A percentile compares a stretch with the other conserved stretches of the same genome.
Evolutionary conservation across 2,113 vertebrate genomes (phyloP).

Genomic region (Neodon shergylaensis): DNA sequence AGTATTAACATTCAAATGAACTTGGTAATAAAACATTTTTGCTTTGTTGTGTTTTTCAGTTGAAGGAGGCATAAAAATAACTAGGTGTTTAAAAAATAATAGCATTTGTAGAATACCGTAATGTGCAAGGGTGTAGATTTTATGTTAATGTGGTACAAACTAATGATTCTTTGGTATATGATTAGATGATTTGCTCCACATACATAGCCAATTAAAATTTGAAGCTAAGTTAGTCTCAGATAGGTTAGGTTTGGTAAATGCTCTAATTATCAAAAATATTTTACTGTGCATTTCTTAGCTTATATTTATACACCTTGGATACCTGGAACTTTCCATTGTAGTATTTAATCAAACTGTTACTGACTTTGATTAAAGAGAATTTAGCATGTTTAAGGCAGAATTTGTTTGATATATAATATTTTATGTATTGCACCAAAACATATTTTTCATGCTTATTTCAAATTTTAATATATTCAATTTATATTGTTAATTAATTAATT

Average conservation of each 20-base stretch:
- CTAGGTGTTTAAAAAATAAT: not conserved
- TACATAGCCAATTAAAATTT: not conserved
- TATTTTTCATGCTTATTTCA: not conserved
- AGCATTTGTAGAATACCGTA: not conserved
- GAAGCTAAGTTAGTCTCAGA: not conserved
- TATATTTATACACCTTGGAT: slow-evolving; percentile 11
- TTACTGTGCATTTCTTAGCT: not conserved
- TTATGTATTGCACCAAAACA: slow-evolving; percentile 24
- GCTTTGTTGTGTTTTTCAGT: not conserved
- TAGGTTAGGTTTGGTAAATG: not conserved
- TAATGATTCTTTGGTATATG: not conserved
- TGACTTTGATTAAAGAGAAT: slow-evolving; percentile 22
- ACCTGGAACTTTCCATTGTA: not conserved
- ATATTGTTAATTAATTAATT: not conserved
- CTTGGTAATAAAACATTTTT: not conserved
- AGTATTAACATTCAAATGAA: not conserved
- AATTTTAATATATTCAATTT: not conserved
- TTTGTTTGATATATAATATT: not conserved
- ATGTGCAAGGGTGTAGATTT: not conserved
- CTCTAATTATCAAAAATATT: not conserved
- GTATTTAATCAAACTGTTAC: not conserved
- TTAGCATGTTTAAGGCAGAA: not conserved
- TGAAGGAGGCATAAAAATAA: not conserved
- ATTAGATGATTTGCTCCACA: not conserved
- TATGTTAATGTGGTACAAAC: not conserved